Percentiles rank a stretch among this genome's conserved stretches.
Conservation (phyloP, 2,888 invertebrate species). For the Labia minor region DNA sequence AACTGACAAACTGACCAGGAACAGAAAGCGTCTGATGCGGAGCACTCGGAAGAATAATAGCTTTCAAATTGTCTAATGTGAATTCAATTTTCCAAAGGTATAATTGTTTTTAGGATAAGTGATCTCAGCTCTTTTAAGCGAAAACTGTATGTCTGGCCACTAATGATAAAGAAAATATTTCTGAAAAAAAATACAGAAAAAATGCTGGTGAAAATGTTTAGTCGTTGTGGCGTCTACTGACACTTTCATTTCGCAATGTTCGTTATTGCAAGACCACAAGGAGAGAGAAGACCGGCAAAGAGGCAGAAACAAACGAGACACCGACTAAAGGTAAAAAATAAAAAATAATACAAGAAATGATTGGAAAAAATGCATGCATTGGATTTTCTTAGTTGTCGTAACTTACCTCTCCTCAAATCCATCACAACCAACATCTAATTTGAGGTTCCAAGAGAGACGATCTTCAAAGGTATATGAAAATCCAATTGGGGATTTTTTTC, state of each 20-base stretch:
- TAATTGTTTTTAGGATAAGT: constrained; percentile 1
- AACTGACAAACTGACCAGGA: too few relatives aligned
- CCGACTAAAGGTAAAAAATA: too few relatives aligned
- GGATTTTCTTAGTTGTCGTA: background rate
- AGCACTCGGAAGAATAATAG: too few relatives aligned
- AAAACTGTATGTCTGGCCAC: background rate
- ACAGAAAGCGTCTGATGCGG: too few relatives aligned
- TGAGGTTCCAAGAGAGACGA: background rate
- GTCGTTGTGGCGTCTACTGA: background rate
- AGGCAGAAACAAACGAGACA: too few relatives aligned
- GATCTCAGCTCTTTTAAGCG: background rate
- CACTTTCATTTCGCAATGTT: background rate
- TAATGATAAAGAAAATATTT: background rate
- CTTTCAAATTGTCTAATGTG: background rate
- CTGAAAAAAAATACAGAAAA: background rate
- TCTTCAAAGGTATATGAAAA: constrained; percentile 13
- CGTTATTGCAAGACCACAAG: background rate
- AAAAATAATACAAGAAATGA: too few relatives aligned
- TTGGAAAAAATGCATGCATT: background rate
- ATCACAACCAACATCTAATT: constrained; percentile 1
- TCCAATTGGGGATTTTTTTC: constrained; percentile 13
- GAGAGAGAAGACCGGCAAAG: background rate
- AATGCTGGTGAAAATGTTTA: background rate
- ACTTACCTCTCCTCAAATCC: constrained; percentile 1
- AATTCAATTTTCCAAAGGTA: background rate